Percentiles rank a stretch among this genome's conserved stretches.
These are phyloP conservation scores for Ciconia stormi DNA, from an alignment of 2,113 vertebrate species.

Conservation along the genomic window DNA sequence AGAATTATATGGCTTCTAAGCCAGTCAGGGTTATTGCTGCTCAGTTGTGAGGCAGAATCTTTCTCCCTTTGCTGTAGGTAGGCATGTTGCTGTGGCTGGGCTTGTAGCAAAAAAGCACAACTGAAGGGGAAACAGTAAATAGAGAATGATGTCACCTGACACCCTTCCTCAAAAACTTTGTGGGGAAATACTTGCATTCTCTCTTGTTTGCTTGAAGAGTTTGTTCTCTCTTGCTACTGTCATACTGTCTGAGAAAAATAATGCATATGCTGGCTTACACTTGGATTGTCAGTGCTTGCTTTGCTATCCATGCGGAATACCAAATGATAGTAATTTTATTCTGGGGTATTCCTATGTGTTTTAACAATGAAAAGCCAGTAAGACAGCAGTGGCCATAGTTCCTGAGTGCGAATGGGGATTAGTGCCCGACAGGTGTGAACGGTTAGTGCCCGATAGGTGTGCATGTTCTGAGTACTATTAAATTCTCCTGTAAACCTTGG, in stretches of 20 bases:
- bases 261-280: background rate
- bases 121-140: background rate
- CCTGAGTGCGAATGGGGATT: background rate
- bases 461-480: background rate
- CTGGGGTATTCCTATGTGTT: background rate
- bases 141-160: background rate
- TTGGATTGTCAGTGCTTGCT: background rate
- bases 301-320: background rate
- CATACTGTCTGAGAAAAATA: background rate
- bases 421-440: background rate
- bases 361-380: background rate
- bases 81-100: background rate
- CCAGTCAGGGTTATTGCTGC: background rate
- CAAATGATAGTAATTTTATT: background rate
- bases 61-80: background rate
- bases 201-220: background rate
- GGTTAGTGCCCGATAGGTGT: background rate
- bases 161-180: background rate
- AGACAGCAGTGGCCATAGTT: background rate
- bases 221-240: background rate
- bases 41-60: background rate
- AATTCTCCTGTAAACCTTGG: background rate
- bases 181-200: background rate
- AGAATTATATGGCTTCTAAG: background rate
- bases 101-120: background rate